Conservation (phyloP, 1,140 invertebrate species). For the Nephila pilipes region DNA sequence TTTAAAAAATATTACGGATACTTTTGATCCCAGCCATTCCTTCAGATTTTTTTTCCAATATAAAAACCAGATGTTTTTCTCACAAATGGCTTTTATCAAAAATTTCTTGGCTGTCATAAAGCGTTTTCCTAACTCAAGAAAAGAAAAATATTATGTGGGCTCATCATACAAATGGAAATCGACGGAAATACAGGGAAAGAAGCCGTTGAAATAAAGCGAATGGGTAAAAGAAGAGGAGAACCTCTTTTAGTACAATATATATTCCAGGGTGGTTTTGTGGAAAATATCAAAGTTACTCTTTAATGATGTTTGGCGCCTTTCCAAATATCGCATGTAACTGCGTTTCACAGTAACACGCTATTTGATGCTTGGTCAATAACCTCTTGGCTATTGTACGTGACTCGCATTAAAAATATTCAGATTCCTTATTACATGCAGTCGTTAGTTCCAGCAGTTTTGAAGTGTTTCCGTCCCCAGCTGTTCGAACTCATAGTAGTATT, state of each 20-base stretch:
- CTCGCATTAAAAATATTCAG: not conserved
- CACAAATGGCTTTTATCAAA: no score
- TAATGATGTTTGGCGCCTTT: not conserved
- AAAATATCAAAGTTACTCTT: not conserved
- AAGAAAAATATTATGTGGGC: no score
- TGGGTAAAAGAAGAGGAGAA: not conserved
- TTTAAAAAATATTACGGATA: no score
- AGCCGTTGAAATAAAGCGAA: not conserved
- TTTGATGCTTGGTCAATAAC: slow-evolving; percentile 21
- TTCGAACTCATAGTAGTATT: no score
- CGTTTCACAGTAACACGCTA: not conserved
- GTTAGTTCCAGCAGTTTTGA: not conserved
- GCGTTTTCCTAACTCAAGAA: no score
- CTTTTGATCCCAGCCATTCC: no score
- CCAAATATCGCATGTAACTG: slow-evolving; percentile 23
- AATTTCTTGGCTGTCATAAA: no score
- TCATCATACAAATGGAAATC: no score
- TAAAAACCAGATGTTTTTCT: no score
- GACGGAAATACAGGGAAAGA: not conserved
- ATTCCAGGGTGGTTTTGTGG: not conserved
- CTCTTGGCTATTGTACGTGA: not conserved
- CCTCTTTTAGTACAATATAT: no score
- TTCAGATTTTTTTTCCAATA: no score
- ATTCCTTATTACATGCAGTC: not conserved
- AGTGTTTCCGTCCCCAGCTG: not conserved